phyloP scores from a whole-genome alignment of 2,797 vertebrate genomes.

The Podarcis lilfordi region DNA sequence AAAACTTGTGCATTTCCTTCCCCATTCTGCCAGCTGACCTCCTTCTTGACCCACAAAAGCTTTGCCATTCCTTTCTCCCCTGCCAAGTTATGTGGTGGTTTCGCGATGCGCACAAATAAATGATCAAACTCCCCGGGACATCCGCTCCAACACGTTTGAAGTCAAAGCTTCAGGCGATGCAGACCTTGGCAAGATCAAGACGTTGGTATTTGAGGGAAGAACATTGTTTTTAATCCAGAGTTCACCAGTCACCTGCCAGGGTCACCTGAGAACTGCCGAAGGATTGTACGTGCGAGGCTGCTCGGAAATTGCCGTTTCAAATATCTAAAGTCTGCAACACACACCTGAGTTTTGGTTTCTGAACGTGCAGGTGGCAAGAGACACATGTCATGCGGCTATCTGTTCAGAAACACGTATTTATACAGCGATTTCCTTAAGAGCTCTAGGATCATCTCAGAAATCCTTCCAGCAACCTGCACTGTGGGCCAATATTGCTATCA shows the following conservation, averaged over 20 bases:
- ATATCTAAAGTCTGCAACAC: not conserved
- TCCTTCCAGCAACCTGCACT: not conserved
- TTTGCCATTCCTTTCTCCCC: slow-evolving; percentile 22
- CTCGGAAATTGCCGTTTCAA: not conserved
- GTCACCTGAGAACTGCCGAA: not conserved
- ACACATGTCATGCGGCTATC: not conserved
- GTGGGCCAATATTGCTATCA: not conserved
- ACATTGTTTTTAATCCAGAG: not conserved
- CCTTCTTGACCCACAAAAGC: slow-evolving; percentile 13
- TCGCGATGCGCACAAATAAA: slow-evolving; percentile 55
- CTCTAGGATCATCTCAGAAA: not conserved
- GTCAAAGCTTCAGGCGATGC: slow-evolving; percentile 30
- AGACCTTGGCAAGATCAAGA: slow-evolving; percentile 32
- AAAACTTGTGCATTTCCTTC: slow-evolving; percentile 40
- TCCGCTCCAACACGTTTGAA: slow-evolving; percentile 23
- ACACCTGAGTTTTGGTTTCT: not conserved
- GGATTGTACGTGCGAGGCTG: not conserved
- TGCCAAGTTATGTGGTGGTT: slow-evolving; percentile 54
- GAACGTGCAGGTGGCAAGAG: not conserved
- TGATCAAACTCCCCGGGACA: slow-evolving; percentile 15
- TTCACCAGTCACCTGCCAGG: slow-evolving; percentile 2
- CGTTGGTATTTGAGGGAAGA: slow-evolving; percentile 12
- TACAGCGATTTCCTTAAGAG: not conserved
- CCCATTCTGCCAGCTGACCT: slow-evolving; percentile 55
- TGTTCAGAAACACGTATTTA: not conserved